Conservation (phyloP, 2,888 invertebrate species). For the Xestoiulus laeticollis region DNA sequence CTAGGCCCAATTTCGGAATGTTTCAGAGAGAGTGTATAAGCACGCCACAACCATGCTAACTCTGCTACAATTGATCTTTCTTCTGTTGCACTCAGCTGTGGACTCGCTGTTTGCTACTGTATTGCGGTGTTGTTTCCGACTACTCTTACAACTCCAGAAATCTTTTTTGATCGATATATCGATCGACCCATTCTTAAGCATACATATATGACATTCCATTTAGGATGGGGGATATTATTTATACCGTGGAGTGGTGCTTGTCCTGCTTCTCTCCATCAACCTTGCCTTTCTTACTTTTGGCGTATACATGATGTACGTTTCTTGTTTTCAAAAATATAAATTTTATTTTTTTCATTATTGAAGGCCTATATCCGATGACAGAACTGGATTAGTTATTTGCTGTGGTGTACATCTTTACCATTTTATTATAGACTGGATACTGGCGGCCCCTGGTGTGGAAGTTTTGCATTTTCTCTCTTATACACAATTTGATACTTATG, state of each 20-base stretch:
- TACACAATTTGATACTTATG: no score
- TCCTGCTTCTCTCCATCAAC: no score
- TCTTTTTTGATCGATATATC: slow-evolving; percentile 18
- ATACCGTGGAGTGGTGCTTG: slow-evolving; percentile 26
- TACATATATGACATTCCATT: not conserved
- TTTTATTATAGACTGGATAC: not conserved
- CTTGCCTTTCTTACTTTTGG: slow-evolving; percentile 16
- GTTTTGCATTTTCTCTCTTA: not conserved
- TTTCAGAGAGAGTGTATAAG: not conserved
- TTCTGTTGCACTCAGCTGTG: slow-evolving; percentile 10
- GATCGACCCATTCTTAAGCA: not conserved
- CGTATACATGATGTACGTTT: not conserved
- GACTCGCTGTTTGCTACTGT: slow-evolving; percentile 14
- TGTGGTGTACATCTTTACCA: not conserved
- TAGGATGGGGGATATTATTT: slow-evolving; percentile 11
- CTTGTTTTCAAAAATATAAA: slow-evolving; percentile 26
- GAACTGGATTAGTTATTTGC: not conserved
- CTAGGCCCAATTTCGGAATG: not conserved
- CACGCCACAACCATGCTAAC: slow-evolving; percentile 8
- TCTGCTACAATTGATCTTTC: slow-evolving; percentile 16
- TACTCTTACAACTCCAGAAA: not conserved
- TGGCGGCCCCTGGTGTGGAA: not conserved
- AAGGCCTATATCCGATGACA: not conserved
- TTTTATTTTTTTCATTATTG: not conserved
- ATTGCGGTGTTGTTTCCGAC: slow-evolving; percentile 26